phyloP scores from a whole-genome alignment of 2,113 vertebrate genomes.

The Tachycineta bicolor region DNA sequence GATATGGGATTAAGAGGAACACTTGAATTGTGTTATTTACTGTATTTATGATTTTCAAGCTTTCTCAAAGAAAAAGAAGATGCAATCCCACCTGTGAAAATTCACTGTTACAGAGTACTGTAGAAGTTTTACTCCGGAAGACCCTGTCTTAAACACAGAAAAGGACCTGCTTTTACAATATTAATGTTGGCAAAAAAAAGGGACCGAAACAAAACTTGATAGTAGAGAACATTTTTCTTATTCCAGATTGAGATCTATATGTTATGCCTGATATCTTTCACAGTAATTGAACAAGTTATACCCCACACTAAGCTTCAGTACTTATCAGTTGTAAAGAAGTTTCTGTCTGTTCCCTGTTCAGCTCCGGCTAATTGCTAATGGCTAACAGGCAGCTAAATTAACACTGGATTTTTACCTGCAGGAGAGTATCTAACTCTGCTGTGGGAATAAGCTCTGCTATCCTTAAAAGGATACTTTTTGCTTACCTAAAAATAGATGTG shows the following conservation, averaged over 20 bases:
- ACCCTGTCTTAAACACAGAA: background rate
- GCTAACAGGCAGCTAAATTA: background rate
- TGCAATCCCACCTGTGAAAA: background rate
- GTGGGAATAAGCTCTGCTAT: background rate
- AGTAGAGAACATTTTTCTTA: background rate
- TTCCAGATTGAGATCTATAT: background rate
- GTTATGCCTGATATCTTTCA: background rate
- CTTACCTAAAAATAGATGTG: conserved; percentile 17
- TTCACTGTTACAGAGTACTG: background rate
- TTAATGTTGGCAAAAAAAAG: background rate
- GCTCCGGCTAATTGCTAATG: background rate
- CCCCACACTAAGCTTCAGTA: background rate
- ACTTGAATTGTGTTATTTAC: background rate
- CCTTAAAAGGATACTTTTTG: conserved; percentile 1
- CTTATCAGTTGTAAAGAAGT: background rate
- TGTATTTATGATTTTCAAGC: background rate
- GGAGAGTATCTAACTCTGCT: background rate
- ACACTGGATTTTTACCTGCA: background rate
- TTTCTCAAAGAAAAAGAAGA: background rate
- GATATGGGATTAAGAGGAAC: background rate
- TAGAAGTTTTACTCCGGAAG: background rate
- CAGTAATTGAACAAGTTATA: background rate
- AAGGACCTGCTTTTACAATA: background rate
- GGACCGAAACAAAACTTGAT: background rate
- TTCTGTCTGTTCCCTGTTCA: background rate